phyloP scores from a whole-genome alignment of 2,888 invertebrate species.

The Lathronympha strigana region DNA sequence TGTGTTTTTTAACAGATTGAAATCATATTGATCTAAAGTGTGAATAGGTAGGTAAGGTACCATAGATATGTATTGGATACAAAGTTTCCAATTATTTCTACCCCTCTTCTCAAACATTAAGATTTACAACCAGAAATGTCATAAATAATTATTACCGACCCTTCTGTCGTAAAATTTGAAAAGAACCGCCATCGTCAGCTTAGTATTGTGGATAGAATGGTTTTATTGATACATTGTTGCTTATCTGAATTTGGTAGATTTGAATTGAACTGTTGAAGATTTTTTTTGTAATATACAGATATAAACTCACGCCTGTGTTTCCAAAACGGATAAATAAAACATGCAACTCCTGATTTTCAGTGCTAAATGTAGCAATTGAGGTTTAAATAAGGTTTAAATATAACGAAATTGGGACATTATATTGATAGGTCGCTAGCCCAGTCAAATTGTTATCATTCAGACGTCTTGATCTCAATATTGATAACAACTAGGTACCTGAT shows the following conservation, averaged over 20 bases:
- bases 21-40: not conserved
- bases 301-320: not conserved
- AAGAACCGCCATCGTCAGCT: constrained; percentile 31
- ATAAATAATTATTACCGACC: constrained; percentile 42
- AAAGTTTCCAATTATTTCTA: constrained; percentile 7
- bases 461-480: no score
- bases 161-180: constrained; percentile 28
- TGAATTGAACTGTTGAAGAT: constrained; percentile 12
- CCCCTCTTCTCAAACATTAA: constrained; percentile 23
- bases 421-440: no score
- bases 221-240: constrained; percentile 32
- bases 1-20: not conserved
- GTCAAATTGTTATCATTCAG: no score
- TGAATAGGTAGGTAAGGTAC: not conserved
- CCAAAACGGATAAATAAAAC: no score
- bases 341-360: no score
- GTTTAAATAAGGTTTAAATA: no score
- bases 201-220: constrained; percentile 7
- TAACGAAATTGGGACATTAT: no score
- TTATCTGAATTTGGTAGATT: constrained; percentile 8
- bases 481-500: no score
- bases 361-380: no score
- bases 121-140: constrained; percentile 29
- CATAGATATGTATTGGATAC: not conserved
- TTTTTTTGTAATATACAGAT: not conserved